Percentiles rank a stretch among this genome's conserved stretches.
These are phyloP conservation scores for Medauroidea extradentata DNA, from an alignment of 1,140 invertebrate species.

Conservation along the genomic window DNA sequence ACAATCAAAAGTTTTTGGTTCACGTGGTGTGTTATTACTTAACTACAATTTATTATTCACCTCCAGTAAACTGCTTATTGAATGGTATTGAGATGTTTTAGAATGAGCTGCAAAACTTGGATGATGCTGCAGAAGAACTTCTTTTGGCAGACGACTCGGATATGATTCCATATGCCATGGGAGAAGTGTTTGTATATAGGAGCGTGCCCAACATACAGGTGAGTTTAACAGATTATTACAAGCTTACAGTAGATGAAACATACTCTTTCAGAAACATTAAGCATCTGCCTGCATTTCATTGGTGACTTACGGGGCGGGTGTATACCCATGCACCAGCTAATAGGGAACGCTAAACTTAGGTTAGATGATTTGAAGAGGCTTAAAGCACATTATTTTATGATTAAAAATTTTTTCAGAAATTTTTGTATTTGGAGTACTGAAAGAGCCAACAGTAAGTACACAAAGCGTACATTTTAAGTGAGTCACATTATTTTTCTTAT, in stretches of 20 bases:
- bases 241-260: neutral
- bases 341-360: no score
- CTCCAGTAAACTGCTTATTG: no score
- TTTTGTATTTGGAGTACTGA: neutral
- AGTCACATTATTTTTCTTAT: no score
- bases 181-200: conserved; percentile 84
- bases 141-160: conserved; percentile 72
- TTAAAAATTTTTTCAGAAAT: neutral
- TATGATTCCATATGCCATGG: conserved; percentile 78
- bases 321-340: no score
- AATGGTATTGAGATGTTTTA: no score
- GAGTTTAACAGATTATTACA: conserved; percentile 18
- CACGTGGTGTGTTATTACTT: no score
- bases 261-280: neutral
- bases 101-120: conserved; percentile 86
- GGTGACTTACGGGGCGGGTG: no score
- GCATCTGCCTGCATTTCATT: neutral
- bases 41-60: no score
- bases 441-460: no score
- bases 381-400: neutral
- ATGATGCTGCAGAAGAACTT: conserved; percentile 89
- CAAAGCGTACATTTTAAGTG: no score
- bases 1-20: no score
- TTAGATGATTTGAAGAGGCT: no score
- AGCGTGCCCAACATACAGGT: conserved; percentile 71